Evolutionary conservation across 1,140 invertebrate genomes (phyloP).

Genomic region (Mesaphorura yosii): DNA sequence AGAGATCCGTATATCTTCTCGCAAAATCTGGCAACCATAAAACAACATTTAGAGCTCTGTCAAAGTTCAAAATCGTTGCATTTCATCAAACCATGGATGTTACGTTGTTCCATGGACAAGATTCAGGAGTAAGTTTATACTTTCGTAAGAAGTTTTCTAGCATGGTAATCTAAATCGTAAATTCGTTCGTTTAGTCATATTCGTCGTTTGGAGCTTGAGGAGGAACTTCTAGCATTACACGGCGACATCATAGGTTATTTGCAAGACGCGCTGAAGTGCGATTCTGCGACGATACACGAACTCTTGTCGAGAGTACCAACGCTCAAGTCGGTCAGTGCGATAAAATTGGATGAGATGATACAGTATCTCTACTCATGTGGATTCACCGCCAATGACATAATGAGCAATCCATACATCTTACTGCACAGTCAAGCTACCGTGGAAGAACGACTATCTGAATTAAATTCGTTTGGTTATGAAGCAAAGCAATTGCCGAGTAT

Average conservation of each 20-base stretch:
- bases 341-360: constrained; percentile 41
- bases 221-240: neutral
- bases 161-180: too few relatives aligned
- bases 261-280: neutral
- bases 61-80: constrained; percentile 39
- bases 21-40: constrained; percentile 37
- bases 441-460: neutral
- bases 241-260: constrained; percentile 7
- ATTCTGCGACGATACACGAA: constrained; percentile 19
- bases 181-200: neutral
- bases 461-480: neutral
- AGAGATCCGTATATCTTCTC: constrained; percentile 43
- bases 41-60: constrained; percentile 36
- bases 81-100: constrained; percentile 46
- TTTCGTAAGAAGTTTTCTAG: too few relatives aligned
- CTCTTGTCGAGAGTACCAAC: constrained; percentile 39
- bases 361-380: constrained; percentile 41
- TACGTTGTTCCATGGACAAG: constrained; percentile 37
- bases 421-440: constrained; percentile 36
- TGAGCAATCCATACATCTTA: constrained; percentile 40
- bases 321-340: constrained; percentile 38
- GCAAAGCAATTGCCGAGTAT: neutral
- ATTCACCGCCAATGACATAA: constrained; percentile 39
- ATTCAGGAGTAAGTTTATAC: constrained; percentile 21
- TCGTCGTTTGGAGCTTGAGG: neutral